Base-by-base conservation (phyloP, 2,797 vertebrate species). In the Australoheros facetus region DNA sequence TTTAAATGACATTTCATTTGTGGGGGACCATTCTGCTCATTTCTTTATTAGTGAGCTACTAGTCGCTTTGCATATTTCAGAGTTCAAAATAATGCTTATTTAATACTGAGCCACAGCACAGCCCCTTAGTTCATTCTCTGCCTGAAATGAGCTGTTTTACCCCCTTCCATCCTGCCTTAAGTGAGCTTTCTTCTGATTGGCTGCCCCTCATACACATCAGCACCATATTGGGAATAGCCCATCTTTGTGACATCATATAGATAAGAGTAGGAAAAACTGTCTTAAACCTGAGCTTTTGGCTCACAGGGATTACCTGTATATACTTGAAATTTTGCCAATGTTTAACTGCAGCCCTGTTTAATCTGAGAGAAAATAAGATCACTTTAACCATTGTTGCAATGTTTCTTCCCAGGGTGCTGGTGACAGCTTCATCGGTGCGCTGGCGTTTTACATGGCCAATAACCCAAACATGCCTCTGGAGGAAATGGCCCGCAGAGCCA, bases 341-440 rank as follows among this genome's bases (percentile, higher is more conserved):
- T 2, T 66, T 48, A 66, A 48, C 3, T 13, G 42, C 17, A 26
- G 32, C 28, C 2, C 23, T n/a, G 5, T 48, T 69, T 30, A 48
- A 45, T 45, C 14, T 6, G 14, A 48, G 5, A 48, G 23, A 51
- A 69, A 69, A 51, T 30, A 30, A 69, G 11, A 45, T 13, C 45
- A 17, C 26, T 1, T 51, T 69, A 69, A 73, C 69, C 26, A 0
- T 34, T 73, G 60, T 76, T 34, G 72, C 80, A 23, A 69, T 42
- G 71, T 88, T 82, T 89, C 42, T 80, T 37, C 81, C 3, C 92
- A 99, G 98, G 98, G 98, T 2, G 98, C 98, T 62, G 98, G 98
- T 28, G 98, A 99, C 95, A 98, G 98, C 90, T 99, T 99, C 90
- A 96, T 99, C 71, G 98, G 98, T 69, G 96, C 98, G 0, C 78